A percentile compares a stretch with the other conserved stretches of the same genome.
These are phyloP conservation scores for Microctonus aethiopoides DNA, from an alignment of 2,888 invertebrate genomes.

Conservation along the genomic window DNA sequence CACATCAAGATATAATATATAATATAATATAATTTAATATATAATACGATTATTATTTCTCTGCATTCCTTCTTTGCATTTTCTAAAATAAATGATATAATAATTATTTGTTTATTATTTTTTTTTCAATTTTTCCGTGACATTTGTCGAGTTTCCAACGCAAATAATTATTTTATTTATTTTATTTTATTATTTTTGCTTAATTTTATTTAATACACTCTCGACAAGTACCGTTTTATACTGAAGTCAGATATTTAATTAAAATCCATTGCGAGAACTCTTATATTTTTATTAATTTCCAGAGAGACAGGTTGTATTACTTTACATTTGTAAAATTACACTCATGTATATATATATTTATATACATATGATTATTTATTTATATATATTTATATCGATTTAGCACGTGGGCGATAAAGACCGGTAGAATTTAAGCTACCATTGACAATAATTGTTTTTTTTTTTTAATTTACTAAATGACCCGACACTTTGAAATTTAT, in stretches of 20 bases:
- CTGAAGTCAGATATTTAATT: conserved; percentile 13
- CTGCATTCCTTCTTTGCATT: not conserved
- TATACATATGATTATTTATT: too few species aligned
- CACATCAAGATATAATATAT: not conserved
- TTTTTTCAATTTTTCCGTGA: not conserved
- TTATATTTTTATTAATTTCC: not conserved
- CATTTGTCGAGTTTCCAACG: not conserved
- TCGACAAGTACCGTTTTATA: conserved; percentile 3
- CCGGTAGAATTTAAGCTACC: conserved; percentile 11
- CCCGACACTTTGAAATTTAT: conserved; percentile 13
- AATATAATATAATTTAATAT: not conserved
- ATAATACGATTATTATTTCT: conserved; percentile 12
- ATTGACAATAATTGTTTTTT: not conserved
- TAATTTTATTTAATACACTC: not conserved
- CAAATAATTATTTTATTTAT: not conserved
- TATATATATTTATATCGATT: conserved; percentile 23
- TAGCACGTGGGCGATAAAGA: conserved; percentile 29
- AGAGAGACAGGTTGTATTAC: not conserved
- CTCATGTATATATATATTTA: too few species aligned
- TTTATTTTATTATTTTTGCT: not conserved
- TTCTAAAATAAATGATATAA: not conserved
- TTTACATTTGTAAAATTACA: not conserved
- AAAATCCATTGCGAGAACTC: conserved; percentile 21
- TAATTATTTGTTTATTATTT: not conserved
- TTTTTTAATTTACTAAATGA: conserved; percentile 2